Evolutionary conservation across 2,797 vertebrate genomes (phyloP).

Genomic region (Coregonus ussuriensis): DNA sequence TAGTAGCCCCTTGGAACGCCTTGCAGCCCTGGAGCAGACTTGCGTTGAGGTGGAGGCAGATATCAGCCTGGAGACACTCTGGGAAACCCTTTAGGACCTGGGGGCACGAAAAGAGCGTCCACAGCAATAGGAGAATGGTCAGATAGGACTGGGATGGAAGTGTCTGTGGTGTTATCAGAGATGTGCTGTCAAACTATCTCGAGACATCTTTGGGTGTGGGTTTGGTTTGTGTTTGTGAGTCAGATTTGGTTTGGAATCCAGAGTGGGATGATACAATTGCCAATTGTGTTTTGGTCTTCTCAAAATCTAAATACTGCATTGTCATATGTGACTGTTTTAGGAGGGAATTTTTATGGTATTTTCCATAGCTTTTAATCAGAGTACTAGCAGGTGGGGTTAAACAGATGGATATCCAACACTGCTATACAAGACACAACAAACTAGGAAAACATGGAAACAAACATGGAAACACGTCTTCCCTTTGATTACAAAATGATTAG

Average conservation of each 20-base stretch:
- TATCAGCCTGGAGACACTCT: constrained; percentile 98
- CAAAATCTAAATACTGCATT: constrained; percentile 45
- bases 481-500: not conserved
- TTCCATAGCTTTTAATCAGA: constrained; percentile 25
- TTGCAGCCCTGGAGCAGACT: constrained; percentile 92
- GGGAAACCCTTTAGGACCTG: constrained; percentile 99
- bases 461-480: not conserved
- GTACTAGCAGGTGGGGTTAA: constrained; percentile 1
- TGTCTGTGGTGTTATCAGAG: not conserved
- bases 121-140: constrained; percentile 1
- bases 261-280: constrained; percentile 62
- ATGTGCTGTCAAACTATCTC: not conserved
- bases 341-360: not conserved
- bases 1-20: constrained; percentile 91
- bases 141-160: not conserved
- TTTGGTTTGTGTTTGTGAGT: constrained; percentile 26
- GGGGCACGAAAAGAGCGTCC: constrained; percentile 12
- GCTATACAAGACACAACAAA: constrained; percentile 7
- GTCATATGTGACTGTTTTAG: not conserved
- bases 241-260: constrained; percentile 16
- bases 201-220: not conserved
- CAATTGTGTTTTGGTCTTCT: constrained; percentile 73
- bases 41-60: constrained; percentile 97
- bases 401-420: not conserved
- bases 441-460: not conserved